Evolutionary conservation across 1,140 invertebrate species (phyloP).

Genomic region (Philopotamus ludificatus): DNA sequence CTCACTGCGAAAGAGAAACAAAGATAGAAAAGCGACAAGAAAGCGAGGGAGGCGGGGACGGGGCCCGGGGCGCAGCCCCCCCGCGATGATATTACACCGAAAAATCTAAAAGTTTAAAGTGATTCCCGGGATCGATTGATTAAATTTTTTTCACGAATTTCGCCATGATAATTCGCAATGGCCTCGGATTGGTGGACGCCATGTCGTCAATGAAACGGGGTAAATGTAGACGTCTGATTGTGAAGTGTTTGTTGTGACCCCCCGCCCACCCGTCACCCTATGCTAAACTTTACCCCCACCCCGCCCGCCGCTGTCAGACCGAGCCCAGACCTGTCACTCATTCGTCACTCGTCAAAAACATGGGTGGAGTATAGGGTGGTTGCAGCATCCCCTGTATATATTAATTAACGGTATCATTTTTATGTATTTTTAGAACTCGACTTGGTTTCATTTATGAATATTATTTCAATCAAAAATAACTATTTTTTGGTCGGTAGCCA

Average conservation of each 20-base stretch:
- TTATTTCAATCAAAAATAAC: too few species aligned
- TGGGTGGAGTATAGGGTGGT: conserved; percentile 18
- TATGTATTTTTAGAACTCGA: too few species aligned
- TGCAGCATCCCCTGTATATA: too few species aligned
- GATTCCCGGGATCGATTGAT: conserved; percentile 38
- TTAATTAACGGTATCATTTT: too few species aligned
- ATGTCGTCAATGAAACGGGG: not conserved
- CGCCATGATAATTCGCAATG: not conserved
- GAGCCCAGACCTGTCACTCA: conserved; percentile 40
- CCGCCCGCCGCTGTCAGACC: conserved; percentile 19
- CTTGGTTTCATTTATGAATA: too few species aligned
- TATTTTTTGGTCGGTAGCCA: too few species aligned
- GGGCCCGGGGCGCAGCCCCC: conserved; percentile 9
- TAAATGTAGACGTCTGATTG: conserved; percentile 23
- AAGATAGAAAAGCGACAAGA: conserved; percentile 17
- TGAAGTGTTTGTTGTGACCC: conserved; percentile 20
- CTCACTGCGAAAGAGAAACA: conserved; percentile 19
- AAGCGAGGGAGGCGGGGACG: conserved; percentile 3
- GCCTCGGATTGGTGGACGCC: not conserved
- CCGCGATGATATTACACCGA: conserved; percentile 33
- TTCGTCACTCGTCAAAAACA: conserved; percentile 41
- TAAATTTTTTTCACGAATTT: too few species aligned
- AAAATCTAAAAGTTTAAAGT: conserved; percentile 39
- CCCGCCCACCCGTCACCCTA: not conserved
- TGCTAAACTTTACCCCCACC: conserved; percentile 8